These are phyloP conservation scores for Psettodes erumei DNA, from an alignment of 2,113 vertebrate species.

Conservation along the genomic window DNA sequence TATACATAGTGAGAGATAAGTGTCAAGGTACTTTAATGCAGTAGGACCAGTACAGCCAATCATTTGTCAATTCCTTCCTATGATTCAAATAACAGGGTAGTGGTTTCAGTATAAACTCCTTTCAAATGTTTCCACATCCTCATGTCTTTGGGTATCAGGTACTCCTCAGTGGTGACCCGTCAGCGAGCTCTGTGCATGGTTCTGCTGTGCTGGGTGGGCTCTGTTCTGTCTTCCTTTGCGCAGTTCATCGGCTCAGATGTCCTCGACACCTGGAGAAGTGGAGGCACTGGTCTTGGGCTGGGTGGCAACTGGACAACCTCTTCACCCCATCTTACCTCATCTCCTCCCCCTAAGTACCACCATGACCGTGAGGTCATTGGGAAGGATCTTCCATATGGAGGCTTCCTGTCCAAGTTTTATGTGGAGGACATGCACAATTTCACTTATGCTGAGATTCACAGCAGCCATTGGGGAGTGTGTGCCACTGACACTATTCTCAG, in stretches of 20 bases:
- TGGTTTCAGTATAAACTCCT: not conserved
- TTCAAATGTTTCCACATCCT: not conserved
- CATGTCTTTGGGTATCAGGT: slow-evolving; percentile 71
- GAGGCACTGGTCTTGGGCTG: slow-evolving; percentile 16
- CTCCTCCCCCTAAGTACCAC: slow-evolving; percentile 40
- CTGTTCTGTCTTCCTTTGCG: slow-evolving; percentile 81
- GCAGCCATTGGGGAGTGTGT: slow-evolving; percentile 81
- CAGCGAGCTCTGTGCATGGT: slow-evolving; percentile 71
- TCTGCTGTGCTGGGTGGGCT: slow-evolving; percentile 82
- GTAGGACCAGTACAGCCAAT: not conserved
- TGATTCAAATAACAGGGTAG: not conserved
- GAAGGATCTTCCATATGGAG: slow-evolving; percentile 75
- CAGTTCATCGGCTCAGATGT: slow-evolving; percentile 82
- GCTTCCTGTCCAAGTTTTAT: slow-evolving; percentile 84
- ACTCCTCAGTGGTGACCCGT: slow-evolving; percentile 72
- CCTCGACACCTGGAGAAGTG: slow-evolving; percentile 52
- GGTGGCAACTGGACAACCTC: slow-evolving; percentile 70
- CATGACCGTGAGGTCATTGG: slow-evolving; percentile 72
- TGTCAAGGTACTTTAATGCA: not conserved
- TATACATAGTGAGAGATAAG: not conserved
- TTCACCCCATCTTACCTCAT: slow-evolving; percentile 20
- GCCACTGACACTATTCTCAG: slow-evolving; percentile 76
- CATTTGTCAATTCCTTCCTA: not conserved
- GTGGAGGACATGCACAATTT: slow-evolving; percentile 73
- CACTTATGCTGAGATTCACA: slow-evolving; percentile 77